These are phyloP conservation scores for Philereme transversata DNA, from an alignment of 2,888 invertebrate species.

Conservation along the genomic window DNA sequence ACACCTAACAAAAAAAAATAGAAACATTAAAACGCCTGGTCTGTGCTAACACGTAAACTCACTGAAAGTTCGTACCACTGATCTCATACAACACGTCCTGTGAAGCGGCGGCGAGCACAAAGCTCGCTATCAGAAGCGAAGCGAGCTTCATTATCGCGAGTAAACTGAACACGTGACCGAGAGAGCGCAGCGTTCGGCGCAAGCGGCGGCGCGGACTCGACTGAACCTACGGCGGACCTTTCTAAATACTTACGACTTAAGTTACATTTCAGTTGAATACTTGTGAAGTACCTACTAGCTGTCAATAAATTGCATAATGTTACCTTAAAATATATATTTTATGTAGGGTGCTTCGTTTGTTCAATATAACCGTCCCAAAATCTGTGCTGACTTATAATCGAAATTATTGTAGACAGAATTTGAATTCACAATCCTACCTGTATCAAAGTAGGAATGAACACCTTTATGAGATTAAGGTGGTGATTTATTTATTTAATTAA, in stretches of 20 bases:
- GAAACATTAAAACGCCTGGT: too few species aligned
- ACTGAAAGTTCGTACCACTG: constrained; percentile 20
- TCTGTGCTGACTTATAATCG: too few species aligned
- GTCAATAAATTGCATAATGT: too few species aligned
- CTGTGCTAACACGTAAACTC: background rate
- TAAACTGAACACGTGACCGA: background rate
- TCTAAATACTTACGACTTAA: background rate
- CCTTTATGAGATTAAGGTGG: too few species aligned
- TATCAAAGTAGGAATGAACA: too few species aligned
- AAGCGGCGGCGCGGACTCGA: constrained; percentile 9
- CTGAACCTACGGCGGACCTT: constrained; percentile 7
- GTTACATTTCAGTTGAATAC: background rate
- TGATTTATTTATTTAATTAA: too few species aligned
- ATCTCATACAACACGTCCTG: constrained; percentile 22
- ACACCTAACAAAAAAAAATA: too few species aligned
- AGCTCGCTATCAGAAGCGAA: constrained; percentile 3
- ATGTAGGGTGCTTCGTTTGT: too few species aligned
- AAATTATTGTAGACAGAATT: too few species aligned
- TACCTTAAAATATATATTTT: too few species aligned
- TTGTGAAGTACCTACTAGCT: background rate
- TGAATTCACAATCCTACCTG: too few species aligned
- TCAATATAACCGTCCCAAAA: too few species aligned
- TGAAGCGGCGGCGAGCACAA: constrained; percentile 3
- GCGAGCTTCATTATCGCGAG: constrained; percentile 7
- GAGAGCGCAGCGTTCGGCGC: background rate